Base-by-base conservation (phyloP, 2,113 vertebrate genomes). In the Hassar affinis region DNA sequence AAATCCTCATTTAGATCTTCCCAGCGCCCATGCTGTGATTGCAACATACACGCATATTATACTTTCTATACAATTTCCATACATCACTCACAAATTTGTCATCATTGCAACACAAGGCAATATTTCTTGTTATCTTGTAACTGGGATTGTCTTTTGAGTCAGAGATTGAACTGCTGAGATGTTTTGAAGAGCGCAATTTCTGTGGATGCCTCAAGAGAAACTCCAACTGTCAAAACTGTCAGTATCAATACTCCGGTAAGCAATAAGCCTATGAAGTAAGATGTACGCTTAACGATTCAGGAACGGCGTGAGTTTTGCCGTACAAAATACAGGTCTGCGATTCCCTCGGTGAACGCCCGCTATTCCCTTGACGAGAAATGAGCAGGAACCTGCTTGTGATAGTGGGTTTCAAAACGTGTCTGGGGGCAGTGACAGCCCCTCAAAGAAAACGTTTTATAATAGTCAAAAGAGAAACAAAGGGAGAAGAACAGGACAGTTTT, bases 401-500 rank as follows among this genome's bases (percentile, higher is more conserved):
- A n/a, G 52, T 59, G 68, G 54, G 20, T 22, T 57, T 51, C 56
- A 51, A 83, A 35, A 62, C 7, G 56, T 64, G 17, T 35, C 30
- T 66, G 33, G n/a, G 8, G n/a, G 54, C 0, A 18, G 38, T 14
- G 66, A 81, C 8, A 42, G 54, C 52, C 81, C 22, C 75, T 56
- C 59, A 75, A 86, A 71, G 38, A 61, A 54, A 78, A 71, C 15
- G 6, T 76, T 78, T 75, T 35, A 61, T 87, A 25, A 33, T 54
- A n/a, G 20, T 56, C 66, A 38, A 51, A 38, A 51, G 45, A 51
- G 15, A 52, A 47, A 33, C 7, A 33, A 69, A 78, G 59, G n/a
- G 38, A 11, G n/a, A 57, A 62, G 22, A 78, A 38, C 12, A 30
- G n/a, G 57, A 33, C n/a, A 11, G 25, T 80, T 76, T 79, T 79